Percentiles rank a stretch among this genome's conserved stretches.
Evolutionary conservation across 2,113 vertebrate genomes (phyloP).

Genomic region (Hystrix cristata): DNA sequence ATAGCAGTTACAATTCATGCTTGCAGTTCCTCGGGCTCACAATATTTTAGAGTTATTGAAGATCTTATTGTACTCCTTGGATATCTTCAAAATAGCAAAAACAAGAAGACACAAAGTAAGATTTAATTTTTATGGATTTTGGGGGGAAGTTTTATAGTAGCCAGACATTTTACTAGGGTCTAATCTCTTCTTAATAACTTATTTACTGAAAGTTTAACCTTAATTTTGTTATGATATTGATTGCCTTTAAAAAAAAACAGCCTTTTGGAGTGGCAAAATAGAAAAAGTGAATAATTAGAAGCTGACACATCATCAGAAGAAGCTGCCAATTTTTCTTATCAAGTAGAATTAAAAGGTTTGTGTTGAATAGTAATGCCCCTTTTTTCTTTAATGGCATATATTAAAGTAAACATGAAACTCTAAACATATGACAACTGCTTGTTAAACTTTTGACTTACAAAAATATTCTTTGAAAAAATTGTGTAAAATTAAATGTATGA

Average conservation of each 20-base stretch:
- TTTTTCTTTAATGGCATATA: slow-evolving; percentile 58
- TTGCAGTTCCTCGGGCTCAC: slow-evolving; percentile 97
- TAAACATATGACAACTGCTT: background rate
- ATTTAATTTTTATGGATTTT: slow-evolving; percentile 56
- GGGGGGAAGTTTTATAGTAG: background rate
- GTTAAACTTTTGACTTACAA: background rate
- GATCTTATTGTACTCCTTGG: slow-evolving; percentile 97
- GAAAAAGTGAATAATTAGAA: slow-evolving; percentile 13
- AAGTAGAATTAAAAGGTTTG: slow-evolving; percentile 39
- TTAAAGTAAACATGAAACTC: slow-evolving; percentile 1
- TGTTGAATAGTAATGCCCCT: background rate
- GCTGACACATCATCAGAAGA: background rate
- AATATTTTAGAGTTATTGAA: slow-evolving; percentile 99
- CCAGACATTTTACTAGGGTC: background rate
- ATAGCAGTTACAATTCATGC: slow-evolving; percentile 97
- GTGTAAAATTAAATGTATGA: slow-evolving; percentile 30
- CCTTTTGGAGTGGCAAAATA: background rate
- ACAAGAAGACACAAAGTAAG: slow-evolving; percentile 95
- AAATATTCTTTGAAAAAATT: slow-evolving; percentile 4
- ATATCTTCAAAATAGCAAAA: slow-evolving; percentile 97
- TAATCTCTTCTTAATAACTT: slow-evolving; percentile 4
- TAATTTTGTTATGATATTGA: slow-evolving; percentile 39
- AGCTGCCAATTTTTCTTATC: slow-evolving; percentile 21
- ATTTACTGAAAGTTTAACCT: slow-evolving; percentile 17
- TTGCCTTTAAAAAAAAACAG: slow-evolving; percentile 25